phyloP scores from a whole-genome alignment of 1,140 invertebrate genomes.

The Drosophila pallidifrons region DNA sequence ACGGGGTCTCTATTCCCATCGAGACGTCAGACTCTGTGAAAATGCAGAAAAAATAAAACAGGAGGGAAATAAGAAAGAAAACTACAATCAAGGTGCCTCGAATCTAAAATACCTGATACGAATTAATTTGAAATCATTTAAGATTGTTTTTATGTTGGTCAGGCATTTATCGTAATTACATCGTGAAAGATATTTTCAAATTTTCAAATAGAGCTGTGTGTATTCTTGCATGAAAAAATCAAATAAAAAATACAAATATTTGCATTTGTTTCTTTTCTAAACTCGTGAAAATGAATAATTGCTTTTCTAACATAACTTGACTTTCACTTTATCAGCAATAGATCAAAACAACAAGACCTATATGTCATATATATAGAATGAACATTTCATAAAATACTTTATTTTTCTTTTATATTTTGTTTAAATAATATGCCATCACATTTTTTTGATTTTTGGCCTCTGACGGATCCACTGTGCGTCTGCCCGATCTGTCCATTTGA shows the following conservation, averaged over 20 bases:
- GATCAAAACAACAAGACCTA: conserved; percentile 56
- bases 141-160: no score
- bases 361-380: conserved; percentile 41
- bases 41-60: conserved; percentile 7
- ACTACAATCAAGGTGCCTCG: not conserved
- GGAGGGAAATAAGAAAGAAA: not conserved
- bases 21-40: conserved; percentile 52
- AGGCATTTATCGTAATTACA: no score
- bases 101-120: no score
- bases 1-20: conserved; percentile 26
- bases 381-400: conserved; percentile 29
- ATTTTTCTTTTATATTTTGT: conserved; percentile 11
- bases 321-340: conserved; percentile 81
- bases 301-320: conserved; percentile 80
- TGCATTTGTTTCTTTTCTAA: conserved; percentile 3
- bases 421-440: no score
- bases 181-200: no score
- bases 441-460: no score
- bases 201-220: no score
- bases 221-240: no score
- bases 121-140: no score
- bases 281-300: conserved; percentile 66
- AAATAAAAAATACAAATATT: no score
- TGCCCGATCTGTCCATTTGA: conserved; percentile 18
- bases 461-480: no score